phyloP scores from a whole-genome alignment of 2,797 vertebrate species.

The Falco novaeseelandiae region DNA sequence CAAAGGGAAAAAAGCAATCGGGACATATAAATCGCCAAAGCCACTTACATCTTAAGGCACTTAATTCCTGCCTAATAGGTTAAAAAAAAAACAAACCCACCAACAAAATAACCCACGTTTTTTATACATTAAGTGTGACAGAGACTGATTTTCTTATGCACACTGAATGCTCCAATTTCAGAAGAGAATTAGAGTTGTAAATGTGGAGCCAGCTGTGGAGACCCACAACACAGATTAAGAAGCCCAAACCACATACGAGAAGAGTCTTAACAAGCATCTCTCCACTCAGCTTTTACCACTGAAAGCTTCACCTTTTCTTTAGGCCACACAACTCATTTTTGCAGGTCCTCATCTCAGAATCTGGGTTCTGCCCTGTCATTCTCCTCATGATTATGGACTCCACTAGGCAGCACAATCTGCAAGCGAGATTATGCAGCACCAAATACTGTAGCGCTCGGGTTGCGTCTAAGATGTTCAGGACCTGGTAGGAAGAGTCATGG shows the following conservation, averaged over 20 bases:
- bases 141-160: background rate
- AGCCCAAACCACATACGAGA: background rate
- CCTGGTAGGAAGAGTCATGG: background rate
- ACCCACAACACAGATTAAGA: background rate
- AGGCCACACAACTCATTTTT: background rate
- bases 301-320: background rate
- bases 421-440: background rate
- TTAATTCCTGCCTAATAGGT: background rate
- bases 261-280: background rate
- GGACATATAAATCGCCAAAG: background rate
- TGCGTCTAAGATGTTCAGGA: background rate
- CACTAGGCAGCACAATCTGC: background rate
- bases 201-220: background rate
- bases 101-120: background rate
- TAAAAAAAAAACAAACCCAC: background rate
- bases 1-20: background rate
- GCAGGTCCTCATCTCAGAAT: background rate
- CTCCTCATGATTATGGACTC: background rate
- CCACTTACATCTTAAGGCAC: background rate
- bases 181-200: background rate
- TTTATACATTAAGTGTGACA: background rate
- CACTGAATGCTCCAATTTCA: background rate
- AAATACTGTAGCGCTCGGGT: background rate
- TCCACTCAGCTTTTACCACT: background rate
- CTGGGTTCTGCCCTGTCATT: background rate